A percentile compares a stretch with the other conserved stretches of the same genome.
Evolutionary conservation across 2,888 invertebrate species (phyloP).

Genomic region (Zaprionus bogoriensis): DNA sequence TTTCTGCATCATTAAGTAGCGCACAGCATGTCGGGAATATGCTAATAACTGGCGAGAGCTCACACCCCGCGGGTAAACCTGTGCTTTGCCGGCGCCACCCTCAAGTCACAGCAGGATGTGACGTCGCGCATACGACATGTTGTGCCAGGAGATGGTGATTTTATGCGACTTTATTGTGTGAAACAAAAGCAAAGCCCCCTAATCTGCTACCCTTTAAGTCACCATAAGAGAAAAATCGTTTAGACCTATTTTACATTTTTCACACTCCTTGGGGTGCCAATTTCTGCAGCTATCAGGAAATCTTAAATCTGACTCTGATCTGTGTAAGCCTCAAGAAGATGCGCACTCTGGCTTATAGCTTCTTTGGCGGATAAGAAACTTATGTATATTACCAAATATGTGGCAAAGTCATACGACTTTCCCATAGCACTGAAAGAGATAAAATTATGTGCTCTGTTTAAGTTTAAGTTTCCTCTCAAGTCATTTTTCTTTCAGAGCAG

Average conservation of each 20-base stretch:
- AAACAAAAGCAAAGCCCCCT: constrained; percentile 53
- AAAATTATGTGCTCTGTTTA: too few species aligned
- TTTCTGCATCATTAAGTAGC: constrained; percentile 72
- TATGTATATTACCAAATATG: not conserved
- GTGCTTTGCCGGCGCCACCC: too few species aligned
- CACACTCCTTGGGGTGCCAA: not conserved
- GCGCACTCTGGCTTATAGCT: not conserved
- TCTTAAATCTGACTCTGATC: not conserved
- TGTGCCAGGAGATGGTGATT: constrained; percentile 31
- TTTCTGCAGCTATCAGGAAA: too few species aligned
- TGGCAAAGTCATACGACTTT: too few species aligned
- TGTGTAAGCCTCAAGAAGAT: not conserved
- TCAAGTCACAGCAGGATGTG: constrained; percentile 18
- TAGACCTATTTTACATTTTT: constrained; percentile 28
- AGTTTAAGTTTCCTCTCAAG: too few species aligned
- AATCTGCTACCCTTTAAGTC: constrained; percentile 32
- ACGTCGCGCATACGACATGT: constrained; percentile 37
- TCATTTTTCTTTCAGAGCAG: too few species aligned
- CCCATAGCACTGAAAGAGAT: too few species aligned
- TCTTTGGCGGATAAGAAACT: not conserved
- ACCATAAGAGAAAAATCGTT: constrained; percentile 2
- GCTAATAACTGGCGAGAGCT: constrained; percentile 47
- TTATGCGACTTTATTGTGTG: constrained; percentile 9
- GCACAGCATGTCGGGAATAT: constrained; percentile 61
- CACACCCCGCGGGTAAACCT: constrained; percentile 15